phyloP scores from a whole-genome alignment of 2,888 invertebrate species.

The Platynereis dumerilii region DNA sequence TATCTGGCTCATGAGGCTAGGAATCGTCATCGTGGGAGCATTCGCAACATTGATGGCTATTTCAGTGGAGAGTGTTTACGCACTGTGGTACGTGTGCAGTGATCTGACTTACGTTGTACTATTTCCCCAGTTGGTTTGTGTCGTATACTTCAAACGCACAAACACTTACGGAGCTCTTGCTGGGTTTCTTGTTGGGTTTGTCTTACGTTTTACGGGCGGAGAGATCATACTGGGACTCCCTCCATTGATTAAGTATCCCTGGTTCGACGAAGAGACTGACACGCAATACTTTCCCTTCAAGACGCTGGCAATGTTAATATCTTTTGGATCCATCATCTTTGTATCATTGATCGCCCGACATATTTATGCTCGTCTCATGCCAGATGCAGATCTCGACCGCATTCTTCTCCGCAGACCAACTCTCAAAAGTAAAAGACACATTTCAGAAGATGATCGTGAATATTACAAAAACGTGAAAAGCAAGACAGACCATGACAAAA shows the following conservation, averaged over 20 bases:
- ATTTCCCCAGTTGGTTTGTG: slow-evolving; percentile 96
- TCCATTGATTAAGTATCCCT: slow-evolving; percentile 82
- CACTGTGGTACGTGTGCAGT: slow-evolving; percentile 97
- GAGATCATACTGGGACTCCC: slow-evolving; percentile 83
- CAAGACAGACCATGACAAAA: no score
- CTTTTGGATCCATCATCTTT: slow-evolving; percentile 66
- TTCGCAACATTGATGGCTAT: slow-evolving; percentile 92
- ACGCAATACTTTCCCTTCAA: slow-evolving; percentile 90
- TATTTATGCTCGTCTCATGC: background rate
- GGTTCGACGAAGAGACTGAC: slow-evolving; percentile 66
- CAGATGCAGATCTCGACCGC: background rate
- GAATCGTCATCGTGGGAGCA: slow-evolving; percentile 88
- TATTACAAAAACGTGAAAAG: no score
- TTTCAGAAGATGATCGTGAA: no score
- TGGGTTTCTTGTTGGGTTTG: slow-evolving; percentile 71
- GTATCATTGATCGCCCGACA: slow-evolving; percentile 6
- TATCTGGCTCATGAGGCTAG: slow-evolving; percentile 81
- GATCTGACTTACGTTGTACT: slow-evolving; percentile 97
- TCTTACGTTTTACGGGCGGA: slow-evolving; percentile 80
- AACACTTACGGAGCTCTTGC: slow-evolving; percentile 93
- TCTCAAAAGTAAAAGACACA: no score
- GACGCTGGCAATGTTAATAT: slow-evolving; percentile 82
- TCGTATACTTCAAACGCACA: slow-evolving; percentile 92
- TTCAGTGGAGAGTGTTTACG: slow-evolving; percentile 96
- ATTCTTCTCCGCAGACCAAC: no score